phyloP scores from a whole-genome alignment of 2,797 vertebrate species.

The Channa striata region DNA sequence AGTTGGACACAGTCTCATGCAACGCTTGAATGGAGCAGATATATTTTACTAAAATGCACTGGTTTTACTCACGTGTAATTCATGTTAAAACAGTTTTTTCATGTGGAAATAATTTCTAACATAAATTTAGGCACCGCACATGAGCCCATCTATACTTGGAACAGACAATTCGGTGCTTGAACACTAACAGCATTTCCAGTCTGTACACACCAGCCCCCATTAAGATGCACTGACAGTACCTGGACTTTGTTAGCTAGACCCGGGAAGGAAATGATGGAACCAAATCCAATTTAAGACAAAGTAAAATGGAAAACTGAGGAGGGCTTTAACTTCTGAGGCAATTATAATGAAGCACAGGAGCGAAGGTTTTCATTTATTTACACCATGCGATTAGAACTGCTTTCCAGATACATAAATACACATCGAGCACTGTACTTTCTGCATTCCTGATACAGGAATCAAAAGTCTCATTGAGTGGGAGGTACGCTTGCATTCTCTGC shows the following conservation, averaged over 20 bases:
- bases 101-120: too few relatives aligned
- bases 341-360: neutral
- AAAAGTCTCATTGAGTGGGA: slow-evolving; percentile 52
- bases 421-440: neutral
- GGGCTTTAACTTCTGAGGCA: neutral
- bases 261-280: neutral
- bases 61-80: too few relatives aligned
- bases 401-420: neutral
- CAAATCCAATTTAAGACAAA: slow-evolving; percentile 15
- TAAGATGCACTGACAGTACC: neutral
- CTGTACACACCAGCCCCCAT: neutral
- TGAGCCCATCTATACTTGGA: neutral
- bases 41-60: too few relatives aligned
- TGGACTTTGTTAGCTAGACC: neutral
- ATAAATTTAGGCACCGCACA: neutral
- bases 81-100: too few relatives aligned
- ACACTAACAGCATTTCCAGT: neutral
- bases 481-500: slow-evolving; percentile 48
- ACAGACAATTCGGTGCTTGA: neutral
- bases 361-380: neutral
- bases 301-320: neutral
- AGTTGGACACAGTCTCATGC: neutral
- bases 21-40: neutral
- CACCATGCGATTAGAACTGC: neutral
- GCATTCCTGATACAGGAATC: slow-evolving; percentile 11